Conservation (phyloP, 1,140 invertebrate species). For the Samia ricini region DNA sequence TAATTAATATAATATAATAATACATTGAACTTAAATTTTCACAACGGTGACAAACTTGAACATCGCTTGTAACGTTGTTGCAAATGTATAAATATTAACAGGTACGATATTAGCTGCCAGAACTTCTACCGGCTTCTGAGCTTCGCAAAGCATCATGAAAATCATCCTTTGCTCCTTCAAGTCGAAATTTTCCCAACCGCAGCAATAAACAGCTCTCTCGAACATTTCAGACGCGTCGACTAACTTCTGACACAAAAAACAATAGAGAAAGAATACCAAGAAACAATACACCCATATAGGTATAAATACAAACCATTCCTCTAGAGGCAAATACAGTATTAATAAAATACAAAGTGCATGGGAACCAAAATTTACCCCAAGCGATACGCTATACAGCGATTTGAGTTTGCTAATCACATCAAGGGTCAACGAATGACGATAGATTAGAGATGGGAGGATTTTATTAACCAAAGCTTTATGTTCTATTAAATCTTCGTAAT, state of each 20-base stretch:
- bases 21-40: slow-evolving; percentile 41
- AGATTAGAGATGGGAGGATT: slow-evolving; percentile 34
- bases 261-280: slow-evolving; percentile 61
- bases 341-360: slow-evolving; percentile 53
- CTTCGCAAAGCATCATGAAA: slow-evolving; percentile 44
- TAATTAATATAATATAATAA: not conserved
- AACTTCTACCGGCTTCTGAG: slow-evolving; percentile 51
- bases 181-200: slow-evolving; percentile 61
- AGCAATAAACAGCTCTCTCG: slow-evolving; percentile 51
- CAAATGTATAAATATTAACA: slow-evolving; percentile 63
- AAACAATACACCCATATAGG: slow-evolving; percentile 53
- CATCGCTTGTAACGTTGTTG: slow-evolving; percentile 51
- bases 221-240: slow-evolving; percentile 51
- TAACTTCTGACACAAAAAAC: slow-evolving; percentile 54
- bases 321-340: slow-evolving; percentile 48
- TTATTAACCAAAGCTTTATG: slow-evolving; percentile 28
- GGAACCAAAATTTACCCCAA: slow-evolving; percentile 55
- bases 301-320: slow-evolving; percentile 45
- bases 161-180: slow-evolving; percentile 47
- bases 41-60: slow-evolving; percentile 63
- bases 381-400: slow-evolving; percentile 50
- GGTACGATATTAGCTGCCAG: slow-evolving; percentile 62
- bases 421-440: slow-evolving; percentile 43
- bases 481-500: slow-evolving; percentile 18
- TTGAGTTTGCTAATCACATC: slow-evolving; percentile 38